Conservation (phyloP, 2,888 invertebrate genomes). For the Petrolisthes manimaculis region DNA sequence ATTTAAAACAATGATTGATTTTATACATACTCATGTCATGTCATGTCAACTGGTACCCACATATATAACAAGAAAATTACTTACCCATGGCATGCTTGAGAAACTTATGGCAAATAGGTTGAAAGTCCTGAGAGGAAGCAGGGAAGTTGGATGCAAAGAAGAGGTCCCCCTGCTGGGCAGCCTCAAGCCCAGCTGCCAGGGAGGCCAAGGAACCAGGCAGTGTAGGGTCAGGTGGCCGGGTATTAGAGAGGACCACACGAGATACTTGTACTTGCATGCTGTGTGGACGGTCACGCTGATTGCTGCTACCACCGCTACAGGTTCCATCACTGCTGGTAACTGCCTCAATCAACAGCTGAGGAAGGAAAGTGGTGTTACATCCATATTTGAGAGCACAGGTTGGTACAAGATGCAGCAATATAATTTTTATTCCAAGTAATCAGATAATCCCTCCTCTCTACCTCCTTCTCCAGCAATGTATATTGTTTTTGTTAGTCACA, state of each 20-base stretch:
- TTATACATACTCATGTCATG: slow-evolving; percentile 8
- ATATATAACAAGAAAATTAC: slow-evolving; percentile 36
- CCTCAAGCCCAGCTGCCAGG: slow-evolving; percentile 83
- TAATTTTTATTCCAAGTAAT: too few species aligned
- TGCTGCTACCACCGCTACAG: slow-evolving; percentile 75
- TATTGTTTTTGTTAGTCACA: too few species aligned
- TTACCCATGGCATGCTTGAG: slow-evolving; percentile 77
- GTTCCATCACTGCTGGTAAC: slow-evolving; percentile 76
- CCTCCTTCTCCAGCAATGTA: too few species aligned
- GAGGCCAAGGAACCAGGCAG: slow-evolving; percentile 78
- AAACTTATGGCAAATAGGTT: slow-evolving; percentile 86
- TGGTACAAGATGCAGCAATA: too few species aligned
- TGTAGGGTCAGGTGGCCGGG: slow-evolving; percentile 74
- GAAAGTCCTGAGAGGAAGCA: slow-evolving; percentile 78
- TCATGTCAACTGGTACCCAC: background rate
- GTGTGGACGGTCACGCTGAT: slow-evolving; percentile 90
- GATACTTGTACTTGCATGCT: slow-evolving; percentile 88
- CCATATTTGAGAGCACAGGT: too few species aligned
- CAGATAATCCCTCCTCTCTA: too few species aligned
- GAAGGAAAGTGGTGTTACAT: background rate
- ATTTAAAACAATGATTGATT: background rate
- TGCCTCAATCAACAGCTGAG: slow-evolving; percentile 80
- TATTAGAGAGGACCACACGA: slow-evolving; percentile 80
- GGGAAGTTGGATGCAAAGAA: slow-evolving; percentile 86
- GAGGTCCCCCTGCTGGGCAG: slow-evolving; percentile 81